Conservation (phyloP, 2,113 vertebrate species). For the Bufo bufo region DNA sequence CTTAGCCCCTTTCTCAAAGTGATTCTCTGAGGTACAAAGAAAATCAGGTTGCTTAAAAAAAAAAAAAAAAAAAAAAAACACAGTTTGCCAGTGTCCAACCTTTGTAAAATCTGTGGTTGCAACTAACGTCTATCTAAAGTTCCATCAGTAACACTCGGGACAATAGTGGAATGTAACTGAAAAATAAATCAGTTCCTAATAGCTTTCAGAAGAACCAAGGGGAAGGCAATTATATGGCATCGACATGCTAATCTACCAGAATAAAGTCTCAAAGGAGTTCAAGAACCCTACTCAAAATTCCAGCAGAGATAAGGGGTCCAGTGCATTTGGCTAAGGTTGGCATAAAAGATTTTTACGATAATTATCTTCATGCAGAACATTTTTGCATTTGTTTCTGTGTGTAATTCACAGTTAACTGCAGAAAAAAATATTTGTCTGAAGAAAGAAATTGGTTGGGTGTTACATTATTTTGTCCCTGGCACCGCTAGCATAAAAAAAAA, state of each 20-base stretch:
- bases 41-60: slow-evolving; percentile 46
- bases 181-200: slow-evolving; percentile 87
- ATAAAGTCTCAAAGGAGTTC: slow-evolving; percentile 85
- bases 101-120: slow-evolving; percentile 61
- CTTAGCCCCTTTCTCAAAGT: not conserved
- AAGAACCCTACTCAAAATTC: slow-evolving; percentile 89
- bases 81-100: slow-evolving; percentile 53
- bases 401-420: slow-evolving; percentile 63
- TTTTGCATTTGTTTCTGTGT: slow-evolving; percentile 72
- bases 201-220: slow-evolving; percentile 85
- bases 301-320: slow-evolving; percentile 86
- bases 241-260: slow-evolving; percentile 92
- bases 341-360: slow-evolving; percentile 78
- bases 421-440: slow-evolving; percentile 69
- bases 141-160: slow-evolving; percentile 75
- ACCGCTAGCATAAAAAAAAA: slow-evolving; percentile 65
- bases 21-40: slow-evolving; percentile 31
- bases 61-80: slow-evolving; percentile 45
- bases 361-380: slow-evolving; percentile 77
- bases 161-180: slow-evolving; percentile 75
- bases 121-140: slow-evolving; percentile 67
- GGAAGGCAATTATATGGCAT: slow-evolving; percentile 93
- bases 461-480: slow-evolving; percentile 64
- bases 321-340: slow-evolving; percentile 69
- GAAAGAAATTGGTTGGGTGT: slow-evolving; percentile 71